These are phyloP conservation scores for Andrena praecox DNA, from an alignment of 2,888 invertebrate genomes.

Conservation along the genomic window DNA sequence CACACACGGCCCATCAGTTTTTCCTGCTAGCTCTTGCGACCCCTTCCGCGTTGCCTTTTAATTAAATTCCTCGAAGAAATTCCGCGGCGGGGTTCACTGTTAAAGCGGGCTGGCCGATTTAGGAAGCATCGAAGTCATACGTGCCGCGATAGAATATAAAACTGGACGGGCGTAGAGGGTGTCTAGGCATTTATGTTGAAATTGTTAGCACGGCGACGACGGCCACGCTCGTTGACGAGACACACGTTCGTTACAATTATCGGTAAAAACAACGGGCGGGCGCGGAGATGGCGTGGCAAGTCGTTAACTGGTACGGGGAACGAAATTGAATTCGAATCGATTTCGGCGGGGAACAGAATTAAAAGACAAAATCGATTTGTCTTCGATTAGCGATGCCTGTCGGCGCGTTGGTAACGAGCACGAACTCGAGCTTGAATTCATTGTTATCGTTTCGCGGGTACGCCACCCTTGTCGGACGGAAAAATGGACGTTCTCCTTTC, in stretches of 20 bases:
- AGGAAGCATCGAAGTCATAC: too few relatives aligned
- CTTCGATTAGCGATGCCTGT: constrained; percentile 59
- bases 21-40: neutral
- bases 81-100: neutral
- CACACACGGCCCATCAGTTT: neutral
- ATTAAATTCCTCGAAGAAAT: constrained; percentile 44
- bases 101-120: neutral
- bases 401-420: constrained; percentile 40
- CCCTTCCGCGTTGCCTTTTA: constrained; percentile 2
- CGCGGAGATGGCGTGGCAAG: constrained; percentile 42
- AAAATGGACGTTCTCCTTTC: constrained; percentile 25
- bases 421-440: constrained; percentile 32
- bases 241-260: constrained; percentile 64
- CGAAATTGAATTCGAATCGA: constrained; percentile 67
- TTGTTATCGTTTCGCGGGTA: constrained; percentile 28
- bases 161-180: neutral
- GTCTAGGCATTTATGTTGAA: constrained; percentile 4
- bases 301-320: constrained; percentile 58
- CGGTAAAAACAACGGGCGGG: constrained; percentile 51
- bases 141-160: too few relatives aligned
- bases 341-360: constrained; percentile 54
- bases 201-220: neutral
- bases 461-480: constrained; percentile 3
- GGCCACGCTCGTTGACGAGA: constrained; percentile 25
- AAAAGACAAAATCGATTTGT: constrained; percentile 67